Evolutionary conservation across 2,888 invertebrate species (phyloP), one percentile per base, ranked within the genome.

Genomic region (Onthophagus sagittarius): DNA sequence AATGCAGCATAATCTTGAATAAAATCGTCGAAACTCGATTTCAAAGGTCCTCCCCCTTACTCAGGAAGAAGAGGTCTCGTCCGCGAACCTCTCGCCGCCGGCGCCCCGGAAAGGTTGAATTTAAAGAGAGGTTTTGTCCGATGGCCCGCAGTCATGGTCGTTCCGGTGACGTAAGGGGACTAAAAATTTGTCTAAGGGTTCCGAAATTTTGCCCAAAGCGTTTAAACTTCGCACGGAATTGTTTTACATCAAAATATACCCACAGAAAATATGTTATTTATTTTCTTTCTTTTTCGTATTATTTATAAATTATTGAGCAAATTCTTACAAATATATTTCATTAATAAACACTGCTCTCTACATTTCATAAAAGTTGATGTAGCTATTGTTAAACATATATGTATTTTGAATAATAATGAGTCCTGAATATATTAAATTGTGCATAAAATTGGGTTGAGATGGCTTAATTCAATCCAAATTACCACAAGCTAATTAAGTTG

Each of bases 21-120:
- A 72, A 72, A 74, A 74, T 69, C 71, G 72, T 70, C 70, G 72
- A 70, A 74, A 74, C 72, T 74, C 74, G 72, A 74, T 72, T 74
- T 74, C 70, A 74, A 72, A 71, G 62, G 67, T 65, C 7, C 70
- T 39, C 65, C 70, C 63, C 69, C 72, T 70, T 64, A 2, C 70
- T 62, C 70, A 65, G 32, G 71, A 63, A 71, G 53, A 73, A 73
- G 71, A 67, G 39, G 72, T 64, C 53, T 14, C 70, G 70, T 63
- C 32, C 63, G 70, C 11, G 70, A 71, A 71, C 31, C 3, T 15
- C 71, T 33, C 63, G 69, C 13, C 67, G 39, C 39, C 9, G 39
- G 39, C 39, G 39, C 39, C 11, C 39, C 9, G 39, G 39, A 53
- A 53, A 53, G 39, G 39, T 53, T 53, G 39, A 53, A 53, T 53